phyloP scores from a whole-genome alignment of 2,888 invertebrate species.

The Napeogenes inachia region DNA sequence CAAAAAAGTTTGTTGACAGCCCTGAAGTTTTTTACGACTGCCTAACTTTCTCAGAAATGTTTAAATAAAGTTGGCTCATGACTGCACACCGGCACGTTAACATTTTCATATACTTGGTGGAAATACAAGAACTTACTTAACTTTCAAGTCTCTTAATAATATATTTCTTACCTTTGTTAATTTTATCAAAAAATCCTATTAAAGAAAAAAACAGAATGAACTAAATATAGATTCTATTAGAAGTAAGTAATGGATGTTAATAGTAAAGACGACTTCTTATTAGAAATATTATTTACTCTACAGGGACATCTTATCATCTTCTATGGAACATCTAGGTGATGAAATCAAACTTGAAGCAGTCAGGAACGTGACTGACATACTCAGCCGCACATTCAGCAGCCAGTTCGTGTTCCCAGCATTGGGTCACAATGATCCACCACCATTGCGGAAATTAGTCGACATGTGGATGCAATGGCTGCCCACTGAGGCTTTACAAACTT shows the following conservation, averaged over 20 bases:
- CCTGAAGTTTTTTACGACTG: constrained; percentile 18
- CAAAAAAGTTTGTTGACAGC: constrained; percentile 11
- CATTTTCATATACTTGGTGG: neutral
- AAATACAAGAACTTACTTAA: too few relatives aligned
- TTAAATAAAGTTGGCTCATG: constrained; percentile 15
- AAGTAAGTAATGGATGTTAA: too few relatives aligned
- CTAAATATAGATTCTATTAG: too few relatives aligned
- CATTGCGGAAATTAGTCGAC: constrained; percentile 81
- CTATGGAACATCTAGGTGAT: constrained; percentile 81
- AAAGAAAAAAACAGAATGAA: too few relatives aligned
- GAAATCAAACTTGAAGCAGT: constrained; percentile 84
- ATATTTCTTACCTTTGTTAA: too few relatives aligned
- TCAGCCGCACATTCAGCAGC: constrained; percentile 89
- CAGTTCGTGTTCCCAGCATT: constrained; percentile 93
- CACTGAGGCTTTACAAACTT: constrained; percentile 88
- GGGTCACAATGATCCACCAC: constrained; percentile 90
- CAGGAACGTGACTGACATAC: constrained; percentile 87
- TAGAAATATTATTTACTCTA: constrained; percentile 38
- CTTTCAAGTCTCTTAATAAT: too few relatives aligned
- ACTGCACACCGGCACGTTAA: constrained; percentile 7
- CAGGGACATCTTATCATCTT: constrained; percentile 91
- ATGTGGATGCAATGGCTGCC: constrained; percentile 93
- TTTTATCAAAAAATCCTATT: too few relatives aligned
- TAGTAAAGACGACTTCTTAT: too few relatives aligned
- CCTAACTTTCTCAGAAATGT: constrained; percentile 15